These are phyloP conservation scores for Tachyglossus aculeatus DNA, from an alignment of 2,797 vertebrate species.

Conservation along the genomic window DNA sequence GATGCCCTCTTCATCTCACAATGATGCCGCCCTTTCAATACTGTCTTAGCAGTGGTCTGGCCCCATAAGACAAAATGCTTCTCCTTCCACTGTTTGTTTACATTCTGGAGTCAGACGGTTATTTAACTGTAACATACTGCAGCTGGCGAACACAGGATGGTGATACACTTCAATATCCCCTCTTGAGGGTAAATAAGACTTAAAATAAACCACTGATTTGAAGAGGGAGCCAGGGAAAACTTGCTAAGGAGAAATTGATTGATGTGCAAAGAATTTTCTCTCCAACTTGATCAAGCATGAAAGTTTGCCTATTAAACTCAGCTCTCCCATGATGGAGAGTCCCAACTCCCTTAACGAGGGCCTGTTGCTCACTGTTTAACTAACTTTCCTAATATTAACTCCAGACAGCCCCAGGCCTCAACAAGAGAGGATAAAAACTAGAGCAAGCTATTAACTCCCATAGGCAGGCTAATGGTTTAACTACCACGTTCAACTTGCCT, in stretches of 20 bases:
- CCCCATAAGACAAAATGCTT: background rate
- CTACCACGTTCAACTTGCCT: rapidly evolving
- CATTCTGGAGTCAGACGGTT: background rate
- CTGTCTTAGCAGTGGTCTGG: too few species aligned
- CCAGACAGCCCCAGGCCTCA: constrained; percentile 12
- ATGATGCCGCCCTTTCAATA: too few species aligned
- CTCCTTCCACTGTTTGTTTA: background rate
- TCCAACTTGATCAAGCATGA: constrained; percentile 59
- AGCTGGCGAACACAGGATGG: background rate
- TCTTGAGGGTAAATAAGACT: background rate
- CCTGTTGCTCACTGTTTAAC: constrained; percentile 32
- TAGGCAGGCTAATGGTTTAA: background rate
- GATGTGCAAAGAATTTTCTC: constrained; percentile 39
- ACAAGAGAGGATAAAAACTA: background rate
- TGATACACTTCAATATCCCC: background rate
- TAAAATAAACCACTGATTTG: background rate
- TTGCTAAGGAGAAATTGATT: constrained; percentile 50
- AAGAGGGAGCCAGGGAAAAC: constrained; percentile 48
- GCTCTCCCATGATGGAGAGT: background rate
- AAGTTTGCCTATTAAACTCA: constrained; percentile 59
- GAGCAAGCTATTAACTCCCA: constrained; percentile 11
- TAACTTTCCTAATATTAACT: constrained; percentile 62
- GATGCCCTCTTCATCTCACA: too few species aligned
- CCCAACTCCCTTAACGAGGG: background rate
- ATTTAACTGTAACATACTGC: background rate